A percentile compares a stretch with the other conserved stretches of the same genome.
Evolutionary conservation across 2,113 vertebrate genomes (phyloP).

Genomic region (Lasiurus cinereus): DNA sequence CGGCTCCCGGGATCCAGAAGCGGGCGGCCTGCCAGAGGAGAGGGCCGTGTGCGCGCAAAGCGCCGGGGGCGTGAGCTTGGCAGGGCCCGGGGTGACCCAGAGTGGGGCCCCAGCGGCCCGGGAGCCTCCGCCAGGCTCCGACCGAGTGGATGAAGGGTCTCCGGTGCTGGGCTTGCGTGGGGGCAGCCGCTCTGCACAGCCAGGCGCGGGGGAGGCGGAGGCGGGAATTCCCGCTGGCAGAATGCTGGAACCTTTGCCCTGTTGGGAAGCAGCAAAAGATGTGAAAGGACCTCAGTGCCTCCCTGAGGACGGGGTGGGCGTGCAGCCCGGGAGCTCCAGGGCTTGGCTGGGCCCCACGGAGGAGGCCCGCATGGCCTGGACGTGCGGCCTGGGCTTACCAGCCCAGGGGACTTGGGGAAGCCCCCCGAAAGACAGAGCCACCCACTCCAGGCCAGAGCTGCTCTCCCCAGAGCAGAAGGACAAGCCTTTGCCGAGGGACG

Average conservation of each 20-base stretch:
- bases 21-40: not conserved
- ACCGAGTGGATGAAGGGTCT: conserved; percentile 51
- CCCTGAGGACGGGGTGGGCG: not conserved
- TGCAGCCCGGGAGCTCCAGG: not conserved
- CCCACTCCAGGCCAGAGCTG: not conserved
- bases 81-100: not conserved
- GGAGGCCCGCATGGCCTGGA: conserved; percentile 25
- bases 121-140: not conserved
- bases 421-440: conserved; percentile 31
- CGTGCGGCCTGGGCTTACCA: not conserved
- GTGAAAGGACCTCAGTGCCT: conserved; percentile 25
- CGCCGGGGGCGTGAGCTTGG: rapidly evolving
- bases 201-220: not conserved
- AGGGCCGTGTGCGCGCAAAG: not conserved
- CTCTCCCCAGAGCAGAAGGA: conserved; percentile 53
- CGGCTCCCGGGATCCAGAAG: rapidly evolving
- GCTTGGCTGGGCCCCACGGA: conserved; percentile 17
- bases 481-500: conserved; percentile 1
- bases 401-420: conserved; percentile 45
- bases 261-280: conserved; percentile 28
- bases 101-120: not conserved
- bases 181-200: not conserved
- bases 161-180: not conserved
- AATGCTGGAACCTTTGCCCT: conserved; percentile 47
- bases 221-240: not conserved